These are phyloP conservation scores for Clusia tigrina DNA, from an alignment of 2,888 invertebrate species.

Conservation along the genomic window DNA sequence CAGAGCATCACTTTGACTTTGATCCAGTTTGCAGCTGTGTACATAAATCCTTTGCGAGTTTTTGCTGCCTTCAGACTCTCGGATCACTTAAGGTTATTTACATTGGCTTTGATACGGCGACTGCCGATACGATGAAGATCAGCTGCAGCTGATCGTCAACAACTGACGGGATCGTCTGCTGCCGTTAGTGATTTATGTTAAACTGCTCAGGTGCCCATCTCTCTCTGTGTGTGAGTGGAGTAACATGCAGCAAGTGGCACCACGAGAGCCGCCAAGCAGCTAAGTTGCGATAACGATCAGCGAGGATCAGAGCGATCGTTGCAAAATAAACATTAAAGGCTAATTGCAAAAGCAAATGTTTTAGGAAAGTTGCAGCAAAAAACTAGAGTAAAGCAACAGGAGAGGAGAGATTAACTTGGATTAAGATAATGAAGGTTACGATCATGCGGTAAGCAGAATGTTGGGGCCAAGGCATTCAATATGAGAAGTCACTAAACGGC, in stretches of 20 bases:
- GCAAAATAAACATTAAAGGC: neutral
- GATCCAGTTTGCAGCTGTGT: neutral
- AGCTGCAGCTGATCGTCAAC: constrained; percentile 12
- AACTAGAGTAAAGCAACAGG: too few species aligned
- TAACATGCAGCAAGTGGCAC: neutral
- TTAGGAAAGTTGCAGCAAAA: too few species aligned
- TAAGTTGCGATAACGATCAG: neutral
- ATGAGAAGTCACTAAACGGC: neutral
- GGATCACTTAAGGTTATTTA: constrained; percentile 33
- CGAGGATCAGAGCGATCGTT: neutral
- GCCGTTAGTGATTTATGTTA: constrained; percentile 8
- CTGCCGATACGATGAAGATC: neutral
- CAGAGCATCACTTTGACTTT: neutral
- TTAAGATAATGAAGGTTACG: neutral
- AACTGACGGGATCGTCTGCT: neutral
- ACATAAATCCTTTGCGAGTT: neutral
- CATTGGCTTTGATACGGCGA: constrained; percentile 20
- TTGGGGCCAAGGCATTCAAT: neutral
- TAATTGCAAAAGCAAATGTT: neutral
- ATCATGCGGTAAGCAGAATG: neutral
- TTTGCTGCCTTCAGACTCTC: constrained; percentile 20
- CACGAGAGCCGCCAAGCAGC: neutral
- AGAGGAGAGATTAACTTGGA: too few species aligned
- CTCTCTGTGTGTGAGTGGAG: neutral
- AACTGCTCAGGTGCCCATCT: neutral